Evolutionary conservation across 2,888 invertebrate genomes (phyloP).

Genomic region (Diabrotica balteata): DNA sequence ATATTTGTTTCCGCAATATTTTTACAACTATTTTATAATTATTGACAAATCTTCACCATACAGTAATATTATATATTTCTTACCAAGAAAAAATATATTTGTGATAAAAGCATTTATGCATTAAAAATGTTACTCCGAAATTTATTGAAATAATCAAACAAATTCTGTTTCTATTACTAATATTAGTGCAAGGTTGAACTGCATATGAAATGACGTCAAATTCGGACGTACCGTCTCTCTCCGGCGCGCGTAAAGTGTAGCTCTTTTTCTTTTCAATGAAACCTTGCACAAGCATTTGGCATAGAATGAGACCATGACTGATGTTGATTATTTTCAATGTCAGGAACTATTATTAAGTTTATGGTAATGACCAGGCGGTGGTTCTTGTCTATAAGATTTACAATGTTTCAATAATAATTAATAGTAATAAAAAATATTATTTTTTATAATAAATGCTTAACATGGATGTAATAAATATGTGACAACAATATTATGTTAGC

Average conservation of each 20-base stretch:
- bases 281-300: slow-evolving; percentile 53
- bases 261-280: slow-evolving; percentile 43
- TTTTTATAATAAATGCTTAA: neutral
- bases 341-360: slow-evolving; percentile 38
- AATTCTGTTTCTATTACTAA: slow-evolving; percentile 49
- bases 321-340: slow-evolving; percentile 41
- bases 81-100: too few relatives aligned
- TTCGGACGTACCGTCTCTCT: slow-evolving; percentile 44
- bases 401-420: neutral
- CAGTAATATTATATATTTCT: too few relatives aligned
- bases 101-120: neutral
- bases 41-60: too few relatives aligned
- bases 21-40: neutral
- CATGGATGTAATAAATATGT: too few relatives aligned
- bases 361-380: slow-evolving; percentile 27
- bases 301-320: slow-evolving; percentile 46
- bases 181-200: slow-evolving; percentile 59
- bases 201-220: slow-evolving; percentile 49
- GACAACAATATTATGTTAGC: too few relatives aligned
- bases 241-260: slow-evolving; percentile 48
- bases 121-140: slow-evolving; percentile 9
- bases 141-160: slow-evolving; percentile 17
- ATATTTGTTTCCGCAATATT: neutral
- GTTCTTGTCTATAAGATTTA: slow-evolving; percentile 5
- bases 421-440: neutral